phyloP scores from a whole-genome alignment of 2,113 vertebrate genomes.

The Okapia johnstoni region DNA sequence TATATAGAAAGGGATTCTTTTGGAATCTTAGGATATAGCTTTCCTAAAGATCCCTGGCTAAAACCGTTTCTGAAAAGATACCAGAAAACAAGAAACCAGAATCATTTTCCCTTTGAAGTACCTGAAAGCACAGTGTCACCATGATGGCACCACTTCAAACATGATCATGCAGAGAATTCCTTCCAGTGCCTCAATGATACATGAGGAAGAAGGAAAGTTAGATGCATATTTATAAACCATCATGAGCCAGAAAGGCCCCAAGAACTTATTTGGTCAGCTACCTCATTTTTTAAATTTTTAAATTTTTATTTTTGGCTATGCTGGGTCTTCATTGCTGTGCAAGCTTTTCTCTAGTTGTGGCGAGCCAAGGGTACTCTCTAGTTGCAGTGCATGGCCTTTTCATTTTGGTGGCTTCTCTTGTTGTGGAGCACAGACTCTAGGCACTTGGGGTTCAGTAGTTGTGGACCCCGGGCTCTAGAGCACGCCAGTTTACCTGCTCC shows the following conservation, averaged over 20 bases:
- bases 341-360: not conserved
- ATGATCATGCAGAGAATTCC: not conserved
- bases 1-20: not conserved
- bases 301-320: not conserved
- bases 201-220: not conserved
- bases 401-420: not conserved
- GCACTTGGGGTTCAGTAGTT: not conserved
- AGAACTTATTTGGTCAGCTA: not conserved
- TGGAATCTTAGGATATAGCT: not conserved
- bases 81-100: not conserved
- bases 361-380: not conserved
- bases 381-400: not conserved
- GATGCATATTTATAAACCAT: not conserved
- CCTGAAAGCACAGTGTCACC: not conserved
- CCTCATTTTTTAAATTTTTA: not conserved
- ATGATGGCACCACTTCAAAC: not conserved
- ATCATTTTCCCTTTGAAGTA: not conserved
- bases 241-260: not conserved
- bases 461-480: not conserved
- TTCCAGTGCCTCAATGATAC: not conserved
- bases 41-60: not conserved
- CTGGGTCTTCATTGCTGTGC: not conserved
- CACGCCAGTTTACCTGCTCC: not conserved
- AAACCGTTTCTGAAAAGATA: slow-evolving; percentile 23
- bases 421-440: not conserved